Base-by-base conservation (phyloP, 2,797 vertebrate genomes). In the Xenopus petersii region DNA sequence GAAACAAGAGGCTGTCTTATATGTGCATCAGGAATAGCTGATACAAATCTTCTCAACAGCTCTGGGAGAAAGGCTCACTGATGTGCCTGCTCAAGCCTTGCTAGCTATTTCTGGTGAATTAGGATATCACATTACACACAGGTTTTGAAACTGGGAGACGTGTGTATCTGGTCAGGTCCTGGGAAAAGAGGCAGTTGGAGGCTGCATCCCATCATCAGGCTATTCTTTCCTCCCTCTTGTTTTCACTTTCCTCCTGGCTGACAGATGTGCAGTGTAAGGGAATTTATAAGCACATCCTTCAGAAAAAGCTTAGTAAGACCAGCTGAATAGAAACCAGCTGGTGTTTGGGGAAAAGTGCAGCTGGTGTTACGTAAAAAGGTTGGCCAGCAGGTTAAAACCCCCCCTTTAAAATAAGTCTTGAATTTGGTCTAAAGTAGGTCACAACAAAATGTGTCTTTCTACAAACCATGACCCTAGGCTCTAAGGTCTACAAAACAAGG, bases 251-350 rank as follows among this genome's bases (percentile, higher is more conserved):
- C 69, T 71, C 69, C 58, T 48, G 58, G 36, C 36, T 62, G 69
- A 49, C 59, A 71, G 70, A 60, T 71, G 70, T 63, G 69, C 58
- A 61, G 36, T 47, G 70, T 71, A 71, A 71, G 70, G 70, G 70
- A 71, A 71, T 71, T 62, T 71, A 16, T 71, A 49, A 61, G 69
- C 58, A 49, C 42, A 49, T 71, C 69, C 59, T 71, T 61, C 17
- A 71, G 13, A 63, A 47, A 71, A 51, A 21, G 48, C 59, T 64
- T 63, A 71, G 70, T 63, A 54, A 63, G 70, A 36, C 46, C 60
- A 63, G 16, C 30, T 48, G 56, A 60, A 59, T 60, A 59, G 42
- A 24, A 61, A 60, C n/a, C 59, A 61, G 56, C 56, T 60, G 42
- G 42, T 60, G 17, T 26, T 51, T 30, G 17, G 69, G 46, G 69